Conservation (phyloP, 2,797 vertebrate genomes). For the Sandelia bainsii region DNA sequence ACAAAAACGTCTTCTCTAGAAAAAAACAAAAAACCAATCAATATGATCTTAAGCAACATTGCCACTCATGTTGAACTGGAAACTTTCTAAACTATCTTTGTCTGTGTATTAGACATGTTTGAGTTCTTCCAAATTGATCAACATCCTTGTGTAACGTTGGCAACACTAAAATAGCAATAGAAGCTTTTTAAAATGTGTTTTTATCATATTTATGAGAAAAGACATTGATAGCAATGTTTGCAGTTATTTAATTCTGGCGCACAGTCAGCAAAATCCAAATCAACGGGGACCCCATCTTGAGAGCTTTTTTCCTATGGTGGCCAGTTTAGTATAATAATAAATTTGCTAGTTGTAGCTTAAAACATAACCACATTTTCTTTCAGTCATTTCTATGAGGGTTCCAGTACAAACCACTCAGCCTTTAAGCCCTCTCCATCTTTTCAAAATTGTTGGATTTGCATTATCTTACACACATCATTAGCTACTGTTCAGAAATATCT, state of each 20-base stretch:
- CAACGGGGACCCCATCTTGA: slow-evolving; percentile 32
- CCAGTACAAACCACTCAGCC: neutral
- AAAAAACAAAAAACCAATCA: too few species aligned
- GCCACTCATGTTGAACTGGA: neutral
- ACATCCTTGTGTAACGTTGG: slow-evolving; percentile 24
- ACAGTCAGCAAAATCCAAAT: slow-evolving; percentile 59
- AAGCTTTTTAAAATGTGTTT: slow-evolving; percentile 12
- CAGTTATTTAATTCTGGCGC: slow-evolving; percentile 56
- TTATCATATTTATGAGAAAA: slow-evolving; percentile 30
- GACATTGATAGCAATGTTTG: slow-evolving; percentile 20
- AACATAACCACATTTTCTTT: slow-evolving; percentile 16
- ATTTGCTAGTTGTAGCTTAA: slow-evolving; percentile 43
- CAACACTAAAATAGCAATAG: slow-evolving; percentile 20
- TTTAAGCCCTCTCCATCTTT: too few species aligned
- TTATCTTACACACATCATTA: neutral
- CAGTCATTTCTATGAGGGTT: slow-evolving; percentile 8
- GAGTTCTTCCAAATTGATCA: slow-evolving; percentile 24
- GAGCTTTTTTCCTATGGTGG: slow-evolving; percentile 38
- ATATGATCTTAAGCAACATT: slow-evolving; percentile 31
- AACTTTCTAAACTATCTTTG: slow-evolving; percentile 8
- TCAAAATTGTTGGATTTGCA: neutral
- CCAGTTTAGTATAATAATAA: slow-evolving; percentile 48
- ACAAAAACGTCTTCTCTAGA: slow-evolving; percentile 6
- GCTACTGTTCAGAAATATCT: neutral
- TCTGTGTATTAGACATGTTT: neutral